phyloP scores from a whole-genome alignment of 2,113 vertebrate genomes.

The Tretioscincus oriximinensis region DNA sequence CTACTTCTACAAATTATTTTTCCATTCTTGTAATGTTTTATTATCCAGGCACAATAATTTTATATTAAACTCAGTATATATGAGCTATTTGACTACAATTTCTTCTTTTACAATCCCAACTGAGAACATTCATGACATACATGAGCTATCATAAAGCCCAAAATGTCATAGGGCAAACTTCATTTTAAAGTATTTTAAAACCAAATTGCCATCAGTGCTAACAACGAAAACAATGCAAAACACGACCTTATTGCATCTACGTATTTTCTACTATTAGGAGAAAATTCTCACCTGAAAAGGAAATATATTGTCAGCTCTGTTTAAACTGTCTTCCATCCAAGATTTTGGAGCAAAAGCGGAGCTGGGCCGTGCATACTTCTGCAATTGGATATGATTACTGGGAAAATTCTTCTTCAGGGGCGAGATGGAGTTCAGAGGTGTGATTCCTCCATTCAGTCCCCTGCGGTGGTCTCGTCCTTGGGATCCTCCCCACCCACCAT shows the following conservation, averaged over 20 bases:
- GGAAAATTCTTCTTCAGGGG: conserved; percentile 98
- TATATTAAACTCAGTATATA: conserved; percentile 10
- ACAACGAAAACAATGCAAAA: neutral
- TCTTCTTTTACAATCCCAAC: conserved; percentile 34
- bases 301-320: conserved; percentile 92
- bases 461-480: conserved; percentile 94
- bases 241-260: neutral
- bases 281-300: conserved; percentile 89
- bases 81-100: conserved; percentile 9
- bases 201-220: conserved; percentile 1
- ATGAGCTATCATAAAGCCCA: conserved; percentile 17
- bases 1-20: neutral
- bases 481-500: conserved; percentile 93
- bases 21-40: neutral
- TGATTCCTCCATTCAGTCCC: conserved; percentile 91
- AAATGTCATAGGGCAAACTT: conserved; percentile 44
- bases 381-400: conserved; percentile 93
- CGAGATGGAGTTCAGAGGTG: conserved; percentile 94
- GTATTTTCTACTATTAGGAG: conserved; percentile 35
- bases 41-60: conserved; percentile 19
- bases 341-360: conserved; percentile 94
- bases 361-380: conserved; percentile 93
- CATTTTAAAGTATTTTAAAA: conserved; percentile 25
- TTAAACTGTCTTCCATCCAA: conserved; percentile 95
- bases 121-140: conserved; percentile 40